Base-by-base conservation (phyloP, 1,140 invertebrate genomes). In the Papilio dardanus region DNA sequence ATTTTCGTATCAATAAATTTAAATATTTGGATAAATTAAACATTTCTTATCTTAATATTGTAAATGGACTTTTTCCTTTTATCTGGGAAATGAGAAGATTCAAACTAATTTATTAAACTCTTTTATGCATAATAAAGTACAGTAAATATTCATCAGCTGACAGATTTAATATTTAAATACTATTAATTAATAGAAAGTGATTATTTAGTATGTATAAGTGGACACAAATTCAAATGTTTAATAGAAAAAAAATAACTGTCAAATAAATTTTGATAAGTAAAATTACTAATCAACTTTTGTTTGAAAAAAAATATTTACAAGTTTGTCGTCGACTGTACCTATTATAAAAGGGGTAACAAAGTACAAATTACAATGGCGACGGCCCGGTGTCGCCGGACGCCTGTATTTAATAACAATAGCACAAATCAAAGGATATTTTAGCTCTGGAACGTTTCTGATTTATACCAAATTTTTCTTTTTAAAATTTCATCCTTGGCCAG, bases 141-240 rank as follows among this genome's bases (percentile, higher is more conserved):
- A 73, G 33, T 58, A 58, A 58, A 73, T 73, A 73, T 58, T n/a
- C 50, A 35, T 12, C 46, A 30, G 30, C 50, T 31, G 42, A 73
- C 71, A 33, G 71, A 37, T 19, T 30, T 8, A 14, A 31, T 33
- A 33, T 73, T 73, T 30, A 58, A 58, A 73, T 4, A 31, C 30
- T 73, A 19, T 33, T 73, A 73, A 73, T 73, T 73, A 50, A 35
- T 73, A 73, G 71, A 73, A 73, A 73, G 71, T 54, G 71, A 73
- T 58, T 58, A 73, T 73, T 73, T 73, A 69, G 35, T 42, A 69
- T 69, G 14, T 42, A 71, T 19, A 71, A 30, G 16, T 50, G 21
- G 42, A 42, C 40, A n/a, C 50, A 50, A 46, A 46, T 46, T 50
- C 24, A 30, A 30, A 69, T 24, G 33, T 68, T 68, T 37, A 68